Percentiles rank a stretch among this genome's conserved stretches.
These are phyloP conservation scores for Esperia sulphurella DNA, from an alignment of 2,888 invertebrate species.

Conservation along the genomic window DNA sequence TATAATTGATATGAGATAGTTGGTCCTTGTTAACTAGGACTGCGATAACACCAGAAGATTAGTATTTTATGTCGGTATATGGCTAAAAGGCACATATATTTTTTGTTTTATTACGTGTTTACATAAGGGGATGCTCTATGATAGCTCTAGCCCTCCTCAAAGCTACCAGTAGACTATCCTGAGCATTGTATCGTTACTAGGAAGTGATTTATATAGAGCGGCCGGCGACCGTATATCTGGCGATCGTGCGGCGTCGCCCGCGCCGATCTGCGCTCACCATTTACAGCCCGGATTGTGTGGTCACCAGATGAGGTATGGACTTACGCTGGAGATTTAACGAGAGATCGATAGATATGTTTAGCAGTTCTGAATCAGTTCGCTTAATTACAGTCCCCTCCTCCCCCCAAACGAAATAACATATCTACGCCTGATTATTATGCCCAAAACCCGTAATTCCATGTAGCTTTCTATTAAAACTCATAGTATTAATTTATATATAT, in stretches of 20 bases:
- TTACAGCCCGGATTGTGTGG: slow-evolving; percentile 48
- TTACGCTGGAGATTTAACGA: slow-evolving; percentile 11
- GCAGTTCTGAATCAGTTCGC: not conserved
- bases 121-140: not conserved
- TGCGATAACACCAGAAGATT: no score
- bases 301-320: slow-evolving; percentile 33
- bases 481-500: no score
- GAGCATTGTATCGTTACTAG: slow-evolving; percentile 58
- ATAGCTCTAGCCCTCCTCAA: slow-evolving; percentile 17
- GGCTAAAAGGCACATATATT: no score
- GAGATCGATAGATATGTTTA: not conserved
- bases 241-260: slow-evolving; percentile 59
- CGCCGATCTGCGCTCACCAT: slow-evolving; percentile 40
- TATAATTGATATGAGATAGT: no score
- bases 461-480: no score
- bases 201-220: slow-evolving; percentile 74
- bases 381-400: no score
- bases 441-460: no score
- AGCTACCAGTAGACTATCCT: slow-evolving; percentile 14
- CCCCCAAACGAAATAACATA: no score
- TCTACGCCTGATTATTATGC: no score
- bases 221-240: slow-evolving; percentile 56
- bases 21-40: no score
- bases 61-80: no score
- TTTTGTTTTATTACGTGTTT: no score